Percentiles rank a stretch among this genome's conserved stretches.
phyloP scores from a whole-genome alignment of 2,113 vertebrate species.

The Typhlomys cinereus region DNA sequence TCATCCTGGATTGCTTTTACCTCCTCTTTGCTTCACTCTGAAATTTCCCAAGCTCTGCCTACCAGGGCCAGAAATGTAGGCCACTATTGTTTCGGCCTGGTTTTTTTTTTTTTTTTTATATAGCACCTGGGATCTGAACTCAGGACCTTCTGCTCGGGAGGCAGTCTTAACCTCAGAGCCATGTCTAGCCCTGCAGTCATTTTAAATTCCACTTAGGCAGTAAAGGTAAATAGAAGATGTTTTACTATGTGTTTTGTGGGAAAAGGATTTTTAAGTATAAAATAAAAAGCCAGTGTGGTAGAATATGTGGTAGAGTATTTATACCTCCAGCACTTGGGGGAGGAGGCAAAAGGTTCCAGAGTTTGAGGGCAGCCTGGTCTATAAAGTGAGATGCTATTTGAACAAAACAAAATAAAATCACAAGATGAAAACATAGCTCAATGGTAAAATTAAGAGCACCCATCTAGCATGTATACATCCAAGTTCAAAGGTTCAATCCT shows the following conservation, averaged over 20 bases:
- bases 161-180: too few relatives aligned
- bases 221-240: not conserved
- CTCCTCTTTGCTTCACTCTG: too few relatives aligned
- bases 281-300: not conserved
- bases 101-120: too few relatives aligned
- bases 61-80: too few relatives aligned
- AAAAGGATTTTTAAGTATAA: not conserved
- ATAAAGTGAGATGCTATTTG: not conserved
- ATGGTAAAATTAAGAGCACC: not conserved
- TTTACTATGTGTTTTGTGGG: not conserved
- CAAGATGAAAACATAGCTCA: not conserved
- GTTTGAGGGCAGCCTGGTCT: not conserved
- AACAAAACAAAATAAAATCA: not conserved
- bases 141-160: too few relatives aligned
- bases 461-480: not conserved
- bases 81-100: too few relatives aligned
- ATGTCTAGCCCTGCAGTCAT: too few relatives aligned
- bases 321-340: not conserved
- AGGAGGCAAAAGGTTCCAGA: not conserved
- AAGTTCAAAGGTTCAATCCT: not conserved
- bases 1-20: too few relatives aligned
- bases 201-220: not conserved
- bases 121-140: not conserved
- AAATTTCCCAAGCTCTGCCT: too few relatives aligned
- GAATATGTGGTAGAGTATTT: accelerated